phyloP scores from a whole-genome alignment of 2,113 vertebrate species.

The Chelonoidis abingdonii region DNA sequence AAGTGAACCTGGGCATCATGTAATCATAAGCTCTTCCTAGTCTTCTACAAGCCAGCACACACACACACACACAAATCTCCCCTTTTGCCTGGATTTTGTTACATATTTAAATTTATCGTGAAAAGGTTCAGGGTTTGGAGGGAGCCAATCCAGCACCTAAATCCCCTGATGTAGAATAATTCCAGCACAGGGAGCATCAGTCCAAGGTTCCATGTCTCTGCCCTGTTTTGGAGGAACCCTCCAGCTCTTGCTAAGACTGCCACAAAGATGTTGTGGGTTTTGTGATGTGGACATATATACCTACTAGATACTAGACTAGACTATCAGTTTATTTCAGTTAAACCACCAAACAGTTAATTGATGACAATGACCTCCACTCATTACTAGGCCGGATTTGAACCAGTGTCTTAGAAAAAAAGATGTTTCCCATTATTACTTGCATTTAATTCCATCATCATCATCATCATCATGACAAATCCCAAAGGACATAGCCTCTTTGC shows the following conservation, averaged over 20 bases:
- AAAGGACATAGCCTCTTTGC: not conserved
- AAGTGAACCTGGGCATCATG: accelerated
- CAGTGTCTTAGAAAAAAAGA: not conserved
- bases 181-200: not conserved
- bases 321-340: not conserved
- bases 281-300: not conserved
- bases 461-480: not conserved
- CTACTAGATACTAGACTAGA: accelerated
- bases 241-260: not conserved
- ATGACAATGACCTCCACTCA: not conserved
- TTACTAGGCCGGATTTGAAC: not conserved
- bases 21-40: not conserved
- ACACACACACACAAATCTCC: not conserved
- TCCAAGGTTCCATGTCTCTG: not conserved
- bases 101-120: not conserved
- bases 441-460: not conserved
- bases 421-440: not conserved
- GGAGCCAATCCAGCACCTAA: not conserved
- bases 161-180: not conserved
- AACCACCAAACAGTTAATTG: not conserved
- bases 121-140: not conserved
- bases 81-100: not conserved
- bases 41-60: not conserved
- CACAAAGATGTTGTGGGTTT: not conserved
- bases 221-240: not conserved